Conservation (phyloP, 2,888 invertebrate species). For the Dasypolia templi region DNA sequence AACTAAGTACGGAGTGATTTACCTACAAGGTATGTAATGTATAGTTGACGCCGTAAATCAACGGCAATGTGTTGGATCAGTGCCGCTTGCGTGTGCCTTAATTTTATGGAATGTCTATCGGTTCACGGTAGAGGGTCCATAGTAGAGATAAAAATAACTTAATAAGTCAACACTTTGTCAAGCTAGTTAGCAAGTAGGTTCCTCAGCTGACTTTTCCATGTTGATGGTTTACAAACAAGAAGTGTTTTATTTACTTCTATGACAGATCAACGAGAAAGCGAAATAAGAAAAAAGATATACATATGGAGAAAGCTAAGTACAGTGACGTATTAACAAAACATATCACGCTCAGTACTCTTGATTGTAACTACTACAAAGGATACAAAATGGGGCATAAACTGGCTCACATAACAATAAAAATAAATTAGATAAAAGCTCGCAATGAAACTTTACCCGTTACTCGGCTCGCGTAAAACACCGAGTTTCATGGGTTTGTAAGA, state of each 20-base stretch:
- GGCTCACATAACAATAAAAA: constrained; percentile 88
- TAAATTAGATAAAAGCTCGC: constrained; percentile 89
- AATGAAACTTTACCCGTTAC: constrained; percentile 88
- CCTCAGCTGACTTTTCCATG: neutral
- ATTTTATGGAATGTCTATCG: constrained; percentile 22
- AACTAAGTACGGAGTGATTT: constrained; percentile 17
- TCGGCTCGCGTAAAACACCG: constrained; percentile 81
- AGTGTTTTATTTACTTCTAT: neutral
- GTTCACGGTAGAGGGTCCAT: neutral
- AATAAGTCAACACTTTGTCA: constrained; percentile 3
- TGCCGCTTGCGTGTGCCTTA: constrained; percentile 22
- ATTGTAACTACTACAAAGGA: constrained; percentile 80
- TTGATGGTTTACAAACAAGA: neutral
- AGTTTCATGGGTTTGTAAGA: constrained; percentile 83
- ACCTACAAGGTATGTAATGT: constrained; percentile 3
- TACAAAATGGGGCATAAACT: constrained; percentile 85
- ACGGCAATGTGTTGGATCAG: constrained; percentile 30
- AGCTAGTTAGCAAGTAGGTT: neutral
- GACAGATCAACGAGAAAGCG: neutral
- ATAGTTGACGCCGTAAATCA: constrained; percentile 10
- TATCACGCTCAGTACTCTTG: constrained; percentile 71
- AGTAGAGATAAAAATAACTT: neutral
- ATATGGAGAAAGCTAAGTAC: constrained; percentile 8
- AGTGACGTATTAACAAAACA: constrained; percentile 67
- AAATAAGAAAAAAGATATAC: constrained; percentile 12